Evolutionary conservation across 2,797 vertebrate species (phyloP).

Genomic region (Oryzias sinensis): DNA sequence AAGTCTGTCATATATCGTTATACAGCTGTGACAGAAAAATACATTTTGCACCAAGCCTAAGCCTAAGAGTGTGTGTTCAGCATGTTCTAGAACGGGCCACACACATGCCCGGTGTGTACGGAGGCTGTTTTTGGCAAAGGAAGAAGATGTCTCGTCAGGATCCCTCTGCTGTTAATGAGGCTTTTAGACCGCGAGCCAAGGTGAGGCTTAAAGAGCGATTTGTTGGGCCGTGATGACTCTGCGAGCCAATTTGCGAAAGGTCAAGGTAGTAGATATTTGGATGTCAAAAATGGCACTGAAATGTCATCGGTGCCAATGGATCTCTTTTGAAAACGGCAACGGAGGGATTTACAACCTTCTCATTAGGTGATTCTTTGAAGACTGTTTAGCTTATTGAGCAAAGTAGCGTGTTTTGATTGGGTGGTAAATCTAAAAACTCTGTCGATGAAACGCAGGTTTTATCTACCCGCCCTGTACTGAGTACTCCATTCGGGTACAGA

Average conservation of each 20-base stretch:
- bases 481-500: constrained; percentile 6
- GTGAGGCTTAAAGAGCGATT: constrained; percentile 74
- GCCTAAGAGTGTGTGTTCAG: too few species aligned
- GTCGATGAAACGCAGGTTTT: constrained; percentile 23
- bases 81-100: too few species aligned
- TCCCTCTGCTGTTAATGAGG: constrained; percentile 73
- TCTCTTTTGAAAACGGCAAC: constrained; percentile 62
- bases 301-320: constrained; percentile 79
- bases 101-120: too few species aligned
- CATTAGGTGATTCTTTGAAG: constrained; percentile 62
- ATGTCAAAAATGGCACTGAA: constrained; percentile 77
- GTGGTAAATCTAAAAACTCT: constrained; percentile 18
- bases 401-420: constrained; percentile 16
- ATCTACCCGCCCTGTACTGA: not conserved
- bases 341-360: constrained; percentile 54
- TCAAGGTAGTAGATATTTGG: constrained; percentile 78
- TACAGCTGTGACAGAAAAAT: too few species aligned
- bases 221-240: constrained; percentile 76
- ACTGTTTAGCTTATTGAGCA: constrained; percentile 40
- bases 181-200: constrained; percentile 65
- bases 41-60: too few species aligned
- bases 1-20: too few species aligned
- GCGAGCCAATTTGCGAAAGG: constrained; percentile 82
- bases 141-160: constrained; percentile 52
- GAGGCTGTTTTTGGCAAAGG: constrained; percentile 15